These are phyloP conservation scores for Neocloeon triangulifer DNA, from an alignment of 1,140 invertebrate genomes.

Conservation along the genomic window DNA sequence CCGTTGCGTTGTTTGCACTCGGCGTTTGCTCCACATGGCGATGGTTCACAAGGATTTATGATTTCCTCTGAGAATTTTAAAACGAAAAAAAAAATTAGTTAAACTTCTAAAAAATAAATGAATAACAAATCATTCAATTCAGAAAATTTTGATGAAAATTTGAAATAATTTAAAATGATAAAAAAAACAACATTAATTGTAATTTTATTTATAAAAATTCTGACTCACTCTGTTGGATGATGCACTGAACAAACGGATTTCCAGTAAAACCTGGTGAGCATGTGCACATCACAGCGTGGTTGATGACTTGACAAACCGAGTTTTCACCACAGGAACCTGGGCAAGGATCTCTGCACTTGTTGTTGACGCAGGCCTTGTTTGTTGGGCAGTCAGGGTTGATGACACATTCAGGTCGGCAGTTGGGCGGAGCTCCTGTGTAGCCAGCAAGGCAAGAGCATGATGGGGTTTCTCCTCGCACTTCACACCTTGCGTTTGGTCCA, in stretches of 20 bases:
- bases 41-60: slow-evolving; percentile 24
- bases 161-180: not conserved
- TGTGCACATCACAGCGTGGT: slow-evolving; percentile 50
- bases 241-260: slow-evolving; percentile 45
- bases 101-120: not conserved
- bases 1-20: slow-evolving; percentile 28
- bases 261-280: slow-evolving; percentile 50
- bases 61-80: not conserved
- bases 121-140: not conserved
- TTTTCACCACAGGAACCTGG: slow-evolving; percentile 51
- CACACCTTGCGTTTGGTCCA: slow-evolving; percentile 52
- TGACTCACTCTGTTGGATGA: slow-evolving; percentile 17
- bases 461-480: slow-evolving; percentile 28
- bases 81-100: too few species aligned
- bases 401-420: slow-evolving; percentile 51
- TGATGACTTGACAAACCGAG: slow-evolving; percentile 48
- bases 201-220: slow-evolving; percentile 2
- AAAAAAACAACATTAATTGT: not conserved
- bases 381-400: slow-evolving; percentile 53
- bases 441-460: slow-evolving; percentile 45
- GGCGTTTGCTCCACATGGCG: slow-evolving; percentile 42
- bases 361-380: slow-evolving; percentile 46
- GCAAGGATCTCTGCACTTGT: slow-evolving; percentile 52
- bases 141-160: not conserved
- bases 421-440: slow-evolving; percentile 44